These are phyloP conservation scores for Lordiphosa collinella DNA, from an alignment of 1,140 invertebrate genomes.

Conservation along the genomic window DNA sequence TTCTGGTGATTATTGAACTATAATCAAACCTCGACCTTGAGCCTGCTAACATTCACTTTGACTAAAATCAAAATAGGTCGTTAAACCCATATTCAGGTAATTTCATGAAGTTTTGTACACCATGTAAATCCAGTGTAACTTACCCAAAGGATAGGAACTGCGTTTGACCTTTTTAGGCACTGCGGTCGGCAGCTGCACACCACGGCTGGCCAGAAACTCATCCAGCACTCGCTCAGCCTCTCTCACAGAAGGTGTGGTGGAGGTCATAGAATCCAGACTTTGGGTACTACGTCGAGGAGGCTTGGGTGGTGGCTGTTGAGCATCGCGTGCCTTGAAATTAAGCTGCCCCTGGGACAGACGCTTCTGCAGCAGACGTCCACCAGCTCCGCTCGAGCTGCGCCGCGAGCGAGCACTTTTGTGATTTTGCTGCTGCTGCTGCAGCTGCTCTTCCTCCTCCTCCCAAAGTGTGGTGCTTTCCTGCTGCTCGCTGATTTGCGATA, in stretches of 20 bases:
- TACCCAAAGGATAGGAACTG: constrained; percentile 66
- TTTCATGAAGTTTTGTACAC: no score
- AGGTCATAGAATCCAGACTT: constrained; percentile 52
- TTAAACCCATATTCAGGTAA: no score
- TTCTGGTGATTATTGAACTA: no score
- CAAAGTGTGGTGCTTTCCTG: constrained; percentile 17
- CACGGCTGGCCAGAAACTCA: constrained; percentile 57
- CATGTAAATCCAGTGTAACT: no score
- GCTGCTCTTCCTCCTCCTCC: constrained; percentile 28
- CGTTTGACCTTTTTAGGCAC: constrained; percentile 31
- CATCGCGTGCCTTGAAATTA: constrained; percentile 45
- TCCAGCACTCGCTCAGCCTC: constrained; percentile 67
- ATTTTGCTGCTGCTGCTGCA: constrained; percentile 15
- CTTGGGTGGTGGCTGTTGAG: constrained; percentile 56
- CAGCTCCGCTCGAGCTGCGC: constrained; percentile 36
- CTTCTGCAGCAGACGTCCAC: constrained; percentile 60
- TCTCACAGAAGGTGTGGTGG: constrained; percentile 61
- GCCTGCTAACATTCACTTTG: no score
- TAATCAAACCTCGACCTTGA: no score
- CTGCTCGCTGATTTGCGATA: constrained; percentile 64
- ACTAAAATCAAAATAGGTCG: no score
- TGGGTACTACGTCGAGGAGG: constrained; percentile 56
- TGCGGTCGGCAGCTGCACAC: constrained; percentile 36
- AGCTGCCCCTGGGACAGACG: constrained; percentile 47
- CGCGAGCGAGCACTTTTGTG: constrained; percentile 17